phyloP scores from a whole-genome alignment of 2,888 invertebrate genomes.

The Myopa tessellatipennis region DNA sequence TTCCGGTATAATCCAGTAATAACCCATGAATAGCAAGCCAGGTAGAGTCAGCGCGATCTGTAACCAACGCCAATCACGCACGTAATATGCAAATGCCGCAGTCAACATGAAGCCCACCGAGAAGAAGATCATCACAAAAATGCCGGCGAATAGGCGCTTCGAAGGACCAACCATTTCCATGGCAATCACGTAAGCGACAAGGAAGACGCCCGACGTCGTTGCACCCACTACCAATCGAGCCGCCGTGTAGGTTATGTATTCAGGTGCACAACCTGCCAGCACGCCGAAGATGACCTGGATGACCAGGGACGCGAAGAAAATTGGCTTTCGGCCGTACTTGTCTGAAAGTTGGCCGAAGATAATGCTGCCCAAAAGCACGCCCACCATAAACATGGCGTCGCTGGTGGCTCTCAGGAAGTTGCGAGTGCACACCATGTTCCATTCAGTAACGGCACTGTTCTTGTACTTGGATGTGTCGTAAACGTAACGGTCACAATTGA shows the following conservation, averaged over 20 bases:
- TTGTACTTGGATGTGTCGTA: constrained; percentile 73
- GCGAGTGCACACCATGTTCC: constrained; percentile 76
- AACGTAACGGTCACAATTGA: constrained; percentile 71
- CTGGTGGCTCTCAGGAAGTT: constrained; percentile 75
- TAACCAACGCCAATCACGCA: constrained; percentile 77
- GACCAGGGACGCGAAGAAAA: constrained; percentile 79
- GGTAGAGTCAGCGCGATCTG: constrained; percentile 79
- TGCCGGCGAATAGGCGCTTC: constrained; percentile 77
- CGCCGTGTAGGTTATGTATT: constrained; percentile 76
- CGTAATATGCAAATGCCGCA: constrained; percentile 75
- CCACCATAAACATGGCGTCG: constrained; percentile 76
- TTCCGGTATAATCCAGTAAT: constrained; percentile 83
- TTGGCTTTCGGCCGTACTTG: constrained; percentile 77
- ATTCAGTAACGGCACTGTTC: constrained; percentile 77
- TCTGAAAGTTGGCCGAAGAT: constrained; percentile 80
- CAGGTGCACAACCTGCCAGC: constrained; percentile 75
- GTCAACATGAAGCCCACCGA: constrained; percentile 78
- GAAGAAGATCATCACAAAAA: constrained; percentile 80
- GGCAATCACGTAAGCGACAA: constrained; percentile 84
- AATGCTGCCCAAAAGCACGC: constrained; percentile 79
- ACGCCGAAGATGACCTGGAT: constrained; percentile 77
- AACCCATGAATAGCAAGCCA: constrained; percentile 75
- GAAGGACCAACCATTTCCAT: constrained; percentile 80
- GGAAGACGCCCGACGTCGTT: constrained; percentile 80
- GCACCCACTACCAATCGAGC: constrained; percentile 77